Evolutionary conservation across 2,888 invertebrate genomes (phyloP).

Genomic region (Acleris holmiana): DNA sequence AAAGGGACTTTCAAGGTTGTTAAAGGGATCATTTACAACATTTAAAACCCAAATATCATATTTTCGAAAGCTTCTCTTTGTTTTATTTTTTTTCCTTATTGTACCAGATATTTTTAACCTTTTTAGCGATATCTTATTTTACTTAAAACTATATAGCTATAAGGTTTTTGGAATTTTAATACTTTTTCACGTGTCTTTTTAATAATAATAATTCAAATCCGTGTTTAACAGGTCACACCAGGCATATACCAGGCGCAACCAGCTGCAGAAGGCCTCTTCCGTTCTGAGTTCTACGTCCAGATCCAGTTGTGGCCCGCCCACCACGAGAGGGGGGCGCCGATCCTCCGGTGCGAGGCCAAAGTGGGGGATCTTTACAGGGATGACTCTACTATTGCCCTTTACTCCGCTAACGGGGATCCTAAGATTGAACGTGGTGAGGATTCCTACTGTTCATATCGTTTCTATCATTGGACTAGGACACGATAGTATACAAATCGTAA

Average conservation of each 20-base stretch:
- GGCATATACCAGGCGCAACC: slow-evolving; percentile 73
- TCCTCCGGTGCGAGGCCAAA: slow-evolving; percentile 87
- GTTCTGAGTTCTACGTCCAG: slow-evolving; percentile 85
- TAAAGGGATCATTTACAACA: too few relatives aligned
- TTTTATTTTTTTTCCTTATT: too few relatives aligned
- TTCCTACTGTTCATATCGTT: background rate
- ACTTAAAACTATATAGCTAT: too few relatives aligned
- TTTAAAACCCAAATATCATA: too few relatives aligned
- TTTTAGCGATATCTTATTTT: too few relatives aligned
- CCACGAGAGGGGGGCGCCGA: slow-evolving; percentile 86
- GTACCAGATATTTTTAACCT: too few relatives aligned
- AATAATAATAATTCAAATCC: background rate
- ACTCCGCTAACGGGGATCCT: slow-evolving; percentile 87
- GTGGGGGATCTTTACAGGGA: slow-evolving; percentile 86
- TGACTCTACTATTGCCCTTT: slow-evolving; percentile 85
- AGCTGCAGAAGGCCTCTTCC: slow-evolving; percentile 79
- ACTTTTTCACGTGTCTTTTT: too few relatives aligned
- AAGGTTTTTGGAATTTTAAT: too few relatives aligned
- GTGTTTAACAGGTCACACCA: slow-evolving; percentile 66
- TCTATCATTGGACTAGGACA: too few relatives aligned
- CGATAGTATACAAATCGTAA: too few relatives aligned
- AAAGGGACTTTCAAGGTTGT: too few relatives aligned
- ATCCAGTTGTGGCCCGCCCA: slow-evolving; percentile 86
- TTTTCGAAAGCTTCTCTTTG: too few relatives aligned
- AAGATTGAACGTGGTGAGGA: slow-evolving; percentile 88